These are phyloP conservation scores for Drosophila nigricruria DNA, from an alignment of 2,888 invertebrate genomes.

Conservation along the genomic window DNA sequence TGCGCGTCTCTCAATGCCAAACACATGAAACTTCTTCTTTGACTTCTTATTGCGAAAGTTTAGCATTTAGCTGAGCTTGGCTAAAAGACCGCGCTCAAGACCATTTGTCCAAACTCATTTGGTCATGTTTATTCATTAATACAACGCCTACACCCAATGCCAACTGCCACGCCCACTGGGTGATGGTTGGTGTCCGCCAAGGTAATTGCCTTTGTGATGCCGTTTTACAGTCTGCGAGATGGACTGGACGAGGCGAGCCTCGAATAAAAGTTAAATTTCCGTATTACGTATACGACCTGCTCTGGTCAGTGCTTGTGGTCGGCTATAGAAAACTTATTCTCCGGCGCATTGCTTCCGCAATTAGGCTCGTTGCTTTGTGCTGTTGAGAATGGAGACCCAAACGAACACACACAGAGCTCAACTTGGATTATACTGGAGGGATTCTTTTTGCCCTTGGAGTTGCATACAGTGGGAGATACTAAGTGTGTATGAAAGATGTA, in stretches of 20 bases:
- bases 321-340: conserved; percentile 75
- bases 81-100: conserved; percentile 33
- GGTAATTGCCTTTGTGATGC: conserved; percentile 76
- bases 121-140: conserved; percentile 81
- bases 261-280: conserved; percentile 57
- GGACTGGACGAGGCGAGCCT: conserved; percentile 14
- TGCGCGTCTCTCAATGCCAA: conserved; percentile 58
- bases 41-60: conserved; percentile 68
- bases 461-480: conserved; percentile 14
- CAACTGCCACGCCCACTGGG: conserved; percentile 20
- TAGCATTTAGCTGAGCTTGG: conserved; percentile 38
- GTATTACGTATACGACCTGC: conserved; percentile 22
- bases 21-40: conserved; percentile 64
- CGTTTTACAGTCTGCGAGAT: conserved; percentile 53
- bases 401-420: conserved; percentile 20
- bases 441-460: conserved; percentile 15
- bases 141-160: conserved; percentile 51
- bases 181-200: conserved; percentile 36
- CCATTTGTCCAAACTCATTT: conserved; percentile 78
- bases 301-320: conserved; percentile 26
- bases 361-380: conserved; percentile 78
- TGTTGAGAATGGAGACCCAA: conserved; percentile 52
- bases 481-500: not conserved
- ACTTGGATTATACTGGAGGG: conserved; percentile 40
- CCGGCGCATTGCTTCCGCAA: conserved; percentile 82